A percentile compares a stretch with the other conserved stretches of the same genome.
phyloP scores from a whole-genome alignment of 2,888 invertebrate genomes.

The Colostygia pectinataria region DNA sequence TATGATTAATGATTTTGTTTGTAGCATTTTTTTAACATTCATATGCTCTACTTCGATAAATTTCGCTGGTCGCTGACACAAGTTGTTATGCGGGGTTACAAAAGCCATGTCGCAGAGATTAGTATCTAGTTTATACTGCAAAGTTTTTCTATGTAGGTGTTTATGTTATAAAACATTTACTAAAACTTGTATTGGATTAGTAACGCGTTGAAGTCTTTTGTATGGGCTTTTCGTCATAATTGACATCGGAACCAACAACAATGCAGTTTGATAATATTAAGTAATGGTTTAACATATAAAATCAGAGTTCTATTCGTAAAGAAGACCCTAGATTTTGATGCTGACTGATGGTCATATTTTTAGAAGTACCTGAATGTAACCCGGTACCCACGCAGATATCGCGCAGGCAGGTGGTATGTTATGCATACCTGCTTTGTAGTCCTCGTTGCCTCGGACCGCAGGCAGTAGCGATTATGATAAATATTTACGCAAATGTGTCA shows the following conservation, averaged over 20 bases:
- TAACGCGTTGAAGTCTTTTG: slow-evolving; percentile 78
- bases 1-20: too few species aligned
- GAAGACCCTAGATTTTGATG: too few species aligned
- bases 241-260: slow-evolving; percentile 27
- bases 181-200: slow-evolving; percentile 6
- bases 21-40: slow-evolving; percentile 13
- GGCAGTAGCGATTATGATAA: slow-evolving; percentile 72
- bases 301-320: too few species aligned
- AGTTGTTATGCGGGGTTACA: slow-evolving; percentile 9
- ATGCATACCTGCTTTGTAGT: slow-evolving; percentile 57
- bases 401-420: slow-evolving; percentile 50
- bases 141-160: too few species aligned
- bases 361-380: too few species aligned
- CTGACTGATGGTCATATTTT: too few species aligned
- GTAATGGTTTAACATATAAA: too few species aligned
- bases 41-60: slow-evolving; percentile 55
- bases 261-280: too few species aligned
- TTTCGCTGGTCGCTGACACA: slow-evolving; percentile 28
- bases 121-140: too few species aligned
- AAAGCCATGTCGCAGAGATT: too few species aligned
- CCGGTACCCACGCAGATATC: slow-evolving; percentile 2
- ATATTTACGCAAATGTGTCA: slow-evolving; percentile 77
- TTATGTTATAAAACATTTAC: not conserved
- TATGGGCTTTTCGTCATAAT: slow-evolving; percentile 42
- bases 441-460: slow-evolving; percentile 52